Evolutionary conservation across 2,113 vertebrate species (phyloP), one percentile per base, ranked within the genome.

Genomic region (Semnornis frantzii): DNA sequence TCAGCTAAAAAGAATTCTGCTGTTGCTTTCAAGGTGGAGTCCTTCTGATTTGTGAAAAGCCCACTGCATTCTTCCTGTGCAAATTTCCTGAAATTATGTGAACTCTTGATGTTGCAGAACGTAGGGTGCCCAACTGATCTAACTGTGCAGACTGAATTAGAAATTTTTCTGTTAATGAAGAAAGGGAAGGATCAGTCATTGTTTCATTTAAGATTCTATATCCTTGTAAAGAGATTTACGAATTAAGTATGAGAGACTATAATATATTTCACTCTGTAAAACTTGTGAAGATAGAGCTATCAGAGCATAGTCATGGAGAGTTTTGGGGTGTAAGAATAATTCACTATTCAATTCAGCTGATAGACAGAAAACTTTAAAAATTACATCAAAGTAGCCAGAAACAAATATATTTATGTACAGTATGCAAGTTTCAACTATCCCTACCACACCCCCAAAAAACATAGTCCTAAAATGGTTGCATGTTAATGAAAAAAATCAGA

Each of bases 61-160:
- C 86, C 2, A 2, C 57, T 54, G 4, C 4, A 1, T 68, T 73
- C 62, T 84, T 85, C 55, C 54, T 74, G 63, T 92, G 66, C 55
- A 88, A 59, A 90, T 91, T 87, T 93, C n/a, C 25, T 75, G 52
- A 78, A 89, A 83, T 75, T 50, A 14, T 34, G 21, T 82, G 42
- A 85, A 78, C 34, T 77, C 34, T 39, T 30, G n/a, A 55, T 80
- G 14, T 19, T 89, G 59, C 16, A 59, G 74, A 60, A 72, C 13
- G 25, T 55, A 42, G 24, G 50, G 24, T 65, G n/a, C 28, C 89
- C 59, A 85, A 12, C 21, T 80, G 33, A n/a, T 75, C 34, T 28
- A 48, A 27, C 24, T 86, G 19, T 62, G 70, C 30, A 80, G 42
- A 30, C 33, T 12, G 23, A 83, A 70, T 52, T 52, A 46, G 64